Evolutionary conservation across 2,888 invertebrate genomes (phyloP).

Genomic region (Sclerodermus sp.): DNA sequence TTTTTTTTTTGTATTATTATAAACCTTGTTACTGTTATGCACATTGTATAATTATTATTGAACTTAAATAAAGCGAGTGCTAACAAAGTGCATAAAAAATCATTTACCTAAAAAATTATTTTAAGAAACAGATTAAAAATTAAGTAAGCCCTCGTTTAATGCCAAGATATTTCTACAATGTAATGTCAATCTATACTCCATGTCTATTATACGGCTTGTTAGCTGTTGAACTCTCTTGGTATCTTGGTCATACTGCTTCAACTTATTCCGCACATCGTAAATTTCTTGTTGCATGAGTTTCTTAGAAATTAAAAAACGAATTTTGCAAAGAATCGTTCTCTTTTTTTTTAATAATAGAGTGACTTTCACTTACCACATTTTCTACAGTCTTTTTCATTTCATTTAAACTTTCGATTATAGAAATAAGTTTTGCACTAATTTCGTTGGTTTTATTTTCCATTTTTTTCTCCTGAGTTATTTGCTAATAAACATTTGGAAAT

Average conservation of each 20-base stretch:
- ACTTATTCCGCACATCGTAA: slow-evolving; percentile 46
- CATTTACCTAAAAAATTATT: slow-evolving; percentile 2
- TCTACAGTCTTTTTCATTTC: slow-evolving; percentile 47
- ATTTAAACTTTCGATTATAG: slow-evolving; percentile 48
- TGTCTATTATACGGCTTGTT: slow-evolving; percentile 42
- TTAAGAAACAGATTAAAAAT: slow-evolving; percentile 14
- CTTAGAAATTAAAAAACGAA: neutral
- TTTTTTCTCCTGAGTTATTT: slow-evolving; percentile 45
- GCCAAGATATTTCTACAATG: slow-evolving; percentile 36
- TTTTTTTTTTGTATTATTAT: slow-evolving; percentile 2
- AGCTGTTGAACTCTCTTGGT: slow-evolving; percentile 47
- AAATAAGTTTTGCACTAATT: slow-evolving; percentile 42
- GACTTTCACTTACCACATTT: slow-evolving; percentile 45
- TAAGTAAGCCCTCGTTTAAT: slow-evolving; percentile 21
- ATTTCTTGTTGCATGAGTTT: slow-evolving; percentile 38
- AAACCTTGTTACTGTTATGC: neutral
- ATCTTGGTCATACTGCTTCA: slow-evolving; percentile 47
- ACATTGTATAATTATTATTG: no score
- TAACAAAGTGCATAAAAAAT: slow-evolving; percentile 26
- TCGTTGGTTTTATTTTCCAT: slow-evolving; percentile 46
- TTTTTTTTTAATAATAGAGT: no score
- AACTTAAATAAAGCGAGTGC: slow-evolving; percentile 13
- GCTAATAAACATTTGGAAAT: slow-evolving; percentile 30
- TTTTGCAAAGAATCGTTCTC: no score
- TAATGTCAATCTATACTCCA: slow-evolving; percentile 45